These are phyloP conservation scores for Camponotus pennsylvanicus DNA, from an alignment of 1,140 invertebrate genomes.

Conservation along the genomic window DNA sequence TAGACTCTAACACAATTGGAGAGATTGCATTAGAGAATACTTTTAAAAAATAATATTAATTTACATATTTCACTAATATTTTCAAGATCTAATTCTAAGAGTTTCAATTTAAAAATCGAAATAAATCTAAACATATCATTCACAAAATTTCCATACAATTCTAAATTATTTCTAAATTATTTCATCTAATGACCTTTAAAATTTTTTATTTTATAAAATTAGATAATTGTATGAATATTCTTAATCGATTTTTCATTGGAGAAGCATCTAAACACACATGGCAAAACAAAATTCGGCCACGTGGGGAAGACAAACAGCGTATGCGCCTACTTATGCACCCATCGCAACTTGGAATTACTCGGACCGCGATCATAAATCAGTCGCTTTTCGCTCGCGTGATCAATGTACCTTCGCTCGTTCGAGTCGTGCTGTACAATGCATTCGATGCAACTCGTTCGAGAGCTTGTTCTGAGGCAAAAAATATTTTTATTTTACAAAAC, in stretches of 20 bases:
- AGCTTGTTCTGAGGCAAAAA: not conserved
- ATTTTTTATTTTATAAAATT: not conserved
- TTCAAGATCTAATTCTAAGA: not conserved
- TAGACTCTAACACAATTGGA: not conserved
- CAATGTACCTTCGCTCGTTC: conserved; percentile 23
- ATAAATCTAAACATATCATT: not conserved
- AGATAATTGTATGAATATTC: not conserved
- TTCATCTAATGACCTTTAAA: not conserved
- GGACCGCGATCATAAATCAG: conserved; percentile 55
- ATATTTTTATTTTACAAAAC: conserved; percentile 9
- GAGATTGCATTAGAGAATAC: not conserved
- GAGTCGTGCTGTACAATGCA: conserved; percentile 61
- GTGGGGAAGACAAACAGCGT: conserved; percentile 19
- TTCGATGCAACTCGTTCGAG: conserved; percentile 39
- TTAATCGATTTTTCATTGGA: not conserved
- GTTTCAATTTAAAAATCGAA: not conserved
- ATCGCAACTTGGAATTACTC: conserved; percentile 43
- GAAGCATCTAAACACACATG: not conserved
- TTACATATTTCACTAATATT: not conserved
- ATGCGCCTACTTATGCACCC: conserved; percentile 32
- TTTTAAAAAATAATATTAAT: not conserved
- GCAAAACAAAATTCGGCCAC: not conserved
- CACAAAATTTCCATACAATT: not conserved
- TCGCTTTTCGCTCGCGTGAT: conserved; percentile 45
- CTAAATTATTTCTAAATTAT: not conserved